Evolutionary conservation across 2,113 vertebrate genomes (phyloP).

Genomic region (Laterallus jamaicensis): DNA sequence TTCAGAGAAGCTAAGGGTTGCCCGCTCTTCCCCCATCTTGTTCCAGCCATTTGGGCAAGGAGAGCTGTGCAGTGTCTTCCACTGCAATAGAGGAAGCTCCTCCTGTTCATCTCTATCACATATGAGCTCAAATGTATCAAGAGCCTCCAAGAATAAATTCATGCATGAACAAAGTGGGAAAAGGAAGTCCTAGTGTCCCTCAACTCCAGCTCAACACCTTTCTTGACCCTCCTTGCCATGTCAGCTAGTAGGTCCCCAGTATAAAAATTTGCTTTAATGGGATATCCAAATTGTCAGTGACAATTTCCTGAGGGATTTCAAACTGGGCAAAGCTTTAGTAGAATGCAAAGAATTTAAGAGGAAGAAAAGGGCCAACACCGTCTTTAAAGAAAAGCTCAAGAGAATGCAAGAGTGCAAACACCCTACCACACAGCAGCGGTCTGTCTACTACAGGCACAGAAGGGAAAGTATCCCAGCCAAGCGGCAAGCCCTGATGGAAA

Average conservation of each 20-base stretch:
- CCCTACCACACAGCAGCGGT: fast-evolving
- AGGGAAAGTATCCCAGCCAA: background rate
- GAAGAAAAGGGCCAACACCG: background rate
- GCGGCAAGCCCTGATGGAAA: background rate
- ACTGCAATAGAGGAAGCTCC: background rate
- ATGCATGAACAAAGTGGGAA: background rate
- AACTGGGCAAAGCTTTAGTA: background rate
- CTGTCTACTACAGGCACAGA: background rate
- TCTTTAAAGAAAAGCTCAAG: background rate
- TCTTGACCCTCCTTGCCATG: background rate
- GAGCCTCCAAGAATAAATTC: background rate
- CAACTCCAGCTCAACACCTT: background rate
- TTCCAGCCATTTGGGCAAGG: background rate
- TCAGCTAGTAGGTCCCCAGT: background rate
- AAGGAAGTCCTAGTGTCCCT: background rate
- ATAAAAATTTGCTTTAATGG: background rate
- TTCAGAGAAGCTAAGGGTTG: background rate
- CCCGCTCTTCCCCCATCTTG: fast-evolving
- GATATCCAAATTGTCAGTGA: background rate
- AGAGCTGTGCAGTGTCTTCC: background rate
- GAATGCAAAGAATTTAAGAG: background rate
- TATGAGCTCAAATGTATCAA: background rate
- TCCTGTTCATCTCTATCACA: background rate
- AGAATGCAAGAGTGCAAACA: background rate
- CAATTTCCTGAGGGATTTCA: background rate